Conservation (phyloP, 2,797 vertebrate species). For the Gallinago solitaria region DNA sequence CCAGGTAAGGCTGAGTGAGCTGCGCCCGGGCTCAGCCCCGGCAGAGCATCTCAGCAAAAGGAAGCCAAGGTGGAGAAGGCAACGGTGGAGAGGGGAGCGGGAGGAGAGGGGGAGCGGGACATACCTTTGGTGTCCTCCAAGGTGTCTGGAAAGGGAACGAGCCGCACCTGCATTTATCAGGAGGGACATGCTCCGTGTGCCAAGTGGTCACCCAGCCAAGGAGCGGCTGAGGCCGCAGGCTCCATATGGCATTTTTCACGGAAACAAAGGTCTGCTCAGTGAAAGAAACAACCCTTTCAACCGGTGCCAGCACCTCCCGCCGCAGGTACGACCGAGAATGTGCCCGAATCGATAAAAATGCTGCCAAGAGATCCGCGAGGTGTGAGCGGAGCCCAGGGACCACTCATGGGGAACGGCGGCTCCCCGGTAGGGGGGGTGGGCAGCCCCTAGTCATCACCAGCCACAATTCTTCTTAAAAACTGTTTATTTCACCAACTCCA, state of each 20-base stretch:
- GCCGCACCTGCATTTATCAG: slow-evolving; percentile 36
- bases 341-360: neutral
- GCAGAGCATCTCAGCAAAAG: fast-evolving
- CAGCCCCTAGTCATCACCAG: neutral
- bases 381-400: neutral
- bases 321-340: neutral
- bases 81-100: fast-evolving
- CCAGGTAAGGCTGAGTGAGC: fast-evolving
- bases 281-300: neutral
- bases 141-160: neutral
- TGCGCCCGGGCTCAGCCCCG: fast-evolving
- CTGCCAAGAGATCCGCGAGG: neutral
- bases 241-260: slow-evolving; percentile 47
- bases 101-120: neutral
- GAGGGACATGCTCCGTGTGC: neutral
- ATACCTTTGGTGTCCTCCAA: neutral
- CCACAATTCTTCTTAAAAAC: neutral
- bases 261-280: neutral
- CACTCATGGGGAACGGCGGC: fast-evolving
- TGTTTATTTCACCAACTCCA: neutral
- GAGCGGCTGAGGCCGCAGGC: neutral
- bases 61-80: neutral
- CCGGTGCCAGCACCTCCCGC: neutral
- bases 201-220: neutral
- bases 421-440: fast-evolving